Conservation (phyloP, 2,113 vertebrate species). For the Lethenteron reissneri region DNA sequence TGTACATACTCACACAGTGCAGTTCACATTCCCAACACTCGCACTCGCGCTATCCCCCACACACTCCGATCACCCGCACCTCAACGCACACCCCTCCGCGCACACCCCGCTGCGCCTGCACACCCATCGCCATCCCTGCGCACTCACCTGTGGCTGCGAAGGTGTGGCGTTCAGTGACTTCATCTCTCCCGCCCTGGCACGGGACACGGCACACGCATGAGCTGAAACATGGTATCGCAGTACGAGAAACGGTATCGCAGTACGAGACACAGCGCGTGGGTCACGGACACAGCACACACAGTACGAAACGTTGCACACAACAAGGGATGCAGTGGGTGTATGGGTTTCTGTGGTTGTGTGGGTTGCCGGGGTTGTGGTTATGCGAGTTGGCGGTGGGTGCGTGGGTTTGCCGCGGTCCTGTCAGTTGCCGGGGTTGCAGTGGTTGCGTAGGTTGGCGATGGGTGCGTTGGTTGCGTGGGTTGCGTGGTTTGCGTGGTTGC, state of each 20-base stretch:
- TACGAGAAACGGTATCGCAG: background rate
- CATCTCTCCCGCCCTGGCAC: slow-evolving; percentile 36
- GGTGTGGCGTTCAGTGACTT: slow-evolving; percentile 86
- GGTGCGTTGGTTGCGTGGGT: too few relatives aligned
- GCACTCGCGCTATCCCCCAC: too few relatives aligned
- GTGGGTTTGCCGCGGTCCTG: accelerated
- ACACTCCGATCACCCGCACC: too few relatives aligned
- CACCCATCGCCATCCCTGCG: background rate
- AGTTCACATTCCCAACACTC: too few relatives aligned
- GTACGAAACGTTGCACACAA: background rate
- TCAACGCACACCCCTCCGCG: too few relatives aligned
- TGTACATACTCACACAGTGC: too few relatives aligned
- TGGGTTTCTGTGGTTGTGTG: background rate
- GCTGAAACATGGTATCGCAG: background rate
- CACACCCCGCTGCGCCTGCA: too few relatives aligned
- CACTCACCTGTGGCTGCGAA: slow-evolving; percentile 69
- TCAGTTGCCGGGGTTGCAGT: too few relatives aligned
- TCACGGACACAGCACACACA: background rate
- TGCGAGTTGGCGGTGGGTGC: accelerated
- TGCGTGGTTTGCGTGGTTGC: too few relatives aligned
- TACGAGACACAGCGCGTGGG: background rate
- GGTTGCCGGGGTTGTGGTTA: background rate
- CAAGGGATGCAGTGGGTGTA: background rate
- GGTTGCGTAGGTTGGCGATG: too few relatives aligned
- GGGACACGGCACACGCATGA: slow-evolving; percentile 10